Conservation (phyloP, 2,113 vertebrate genomes). For the Myrmecobius fasciatus region DNA sequence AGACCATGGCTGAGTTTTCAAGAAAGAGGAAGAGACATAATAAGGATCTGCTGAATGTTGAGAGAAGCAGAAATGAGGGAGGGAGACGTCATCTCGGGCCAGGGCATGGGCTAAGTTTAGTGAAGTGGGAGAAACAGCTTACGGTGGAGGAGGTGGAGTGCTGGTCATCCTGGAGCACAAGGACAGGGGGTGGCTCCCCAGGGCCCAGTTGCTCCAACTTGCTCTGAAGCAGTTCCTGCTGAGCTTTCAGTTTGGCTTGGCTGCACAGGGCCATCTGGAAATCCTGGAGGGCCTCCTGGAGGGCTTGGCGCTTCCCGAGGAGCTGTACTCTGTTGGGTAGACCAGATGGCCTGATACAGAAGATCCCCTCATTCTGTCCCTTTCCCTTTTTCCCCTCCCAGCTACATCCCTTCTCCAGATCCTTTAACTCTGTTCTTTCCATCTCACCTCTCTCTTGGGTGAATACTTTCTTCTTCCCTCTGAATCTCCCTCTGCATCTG, state of each 20-base stretch:
- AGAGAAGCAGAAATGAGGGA: background rate
- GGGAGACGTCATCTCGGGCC: background rate
- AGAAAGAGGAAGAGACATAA: conserved; percentile 66
- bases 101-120: background rate
- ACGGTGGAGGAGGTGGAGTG: conserved; percentile 86
- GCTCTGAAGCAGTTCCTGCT: conserved; percentile 87
- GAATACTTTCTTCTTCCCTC: conserved; percentile 79
- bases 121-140: background rate
- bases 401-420: rapidly evolving
- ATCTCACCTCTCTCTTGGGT: conserved; percentile 79
- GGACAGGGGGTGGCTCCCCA: conserved; percentile 82
- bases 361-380: background rate
- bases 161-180: conserved; percentile 86
- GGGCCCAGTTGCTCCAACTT: conserved; percentile 87
- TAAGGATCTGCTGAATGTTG: conserved; percentile 27
- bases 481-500: conserved; percentile 89
- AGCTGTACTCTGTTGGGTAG: conserved; percentile 87
- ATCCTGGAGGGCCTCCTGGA: conserved; percentile 91
- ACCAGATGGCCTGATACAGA: background rate
- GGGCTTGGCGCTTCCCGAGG: conserved; percentile 90
- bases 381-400: background rate
- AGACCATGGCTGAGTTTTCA: conserved; percentile 72
- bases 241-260: conserved; percentile 90
- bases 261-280: conserved; percentile 87
- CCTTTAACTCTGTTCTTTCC: rapidly evolving